These are phyloP conservation scores for Glareola pratincola DNA, from an alignment of 2,113 vertebrate genomes.

Conservation along the genomic window DNA sequence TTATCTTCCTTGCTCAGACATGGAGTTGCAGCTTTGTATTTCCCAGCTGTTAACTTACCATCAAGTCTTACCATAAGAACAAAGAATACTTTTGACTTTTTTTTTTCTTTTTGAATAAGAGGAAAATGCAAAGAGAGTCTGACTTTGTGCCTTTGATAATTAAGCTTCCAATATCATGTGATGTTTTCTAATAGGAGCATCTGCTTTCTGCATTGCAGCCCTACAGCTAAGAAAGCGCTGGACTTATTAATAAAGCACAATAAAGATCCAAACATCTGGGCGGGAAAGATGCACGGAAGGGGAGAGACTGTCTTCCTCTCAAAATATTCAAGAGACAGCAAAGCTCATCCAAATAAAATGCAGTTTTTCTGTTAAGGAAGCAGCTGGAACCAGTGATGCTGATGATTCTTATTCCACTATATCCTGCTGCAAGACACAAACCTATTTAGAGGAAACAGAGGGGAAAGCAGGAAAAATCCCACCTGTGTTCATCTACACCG, in stretches of 20 bases:
- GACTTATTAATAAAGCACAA: slow-evolving; percentile 45
- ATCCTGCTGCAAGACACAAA: slow-evolving; percentile 10
- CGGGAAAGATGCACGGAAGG: not conserved
- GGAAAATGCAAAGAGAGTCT: not conserved
- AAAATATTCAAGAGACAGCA: not conserved
- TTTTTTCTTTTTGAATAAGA: not conserved
- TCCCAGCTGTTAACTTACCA: not conserved
- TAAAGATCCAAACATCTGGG: not conserved
- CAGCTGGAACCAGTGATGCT: slow-evolving; percentile 17
- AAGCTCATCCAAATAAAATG: slow-evolving; percentile 12
- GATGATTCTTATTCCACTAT: not conserved
- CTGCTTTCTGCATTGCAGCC: slow-evolving; percentile 6
- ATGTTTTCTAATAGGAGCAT: slow-evolving; percentile 6
- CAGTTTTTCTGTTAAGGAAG: not conserved
- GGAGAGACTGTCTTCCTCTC: not conserved
- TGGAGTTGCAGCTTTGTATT: not conserved
- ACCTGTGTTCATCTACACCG: not conserved
- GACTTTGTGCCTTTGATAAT: slow-evolving; percentile 17
- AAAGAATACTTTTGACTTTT: not conserved
- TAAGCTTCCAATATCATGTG: not conserved
- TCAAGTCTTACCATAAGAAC: not conserved
- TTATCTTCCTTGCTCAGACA: not conserved
- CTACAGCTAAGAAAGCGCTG: not conserved
- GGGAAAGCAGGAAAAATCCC: slow-evolving; percentile 1
- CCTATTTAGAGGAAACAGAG: not conserved